Evolutionary conservation across 2,888 invertebrate species (phyloP).

Genomic region (Molanna angustata): DNA sequence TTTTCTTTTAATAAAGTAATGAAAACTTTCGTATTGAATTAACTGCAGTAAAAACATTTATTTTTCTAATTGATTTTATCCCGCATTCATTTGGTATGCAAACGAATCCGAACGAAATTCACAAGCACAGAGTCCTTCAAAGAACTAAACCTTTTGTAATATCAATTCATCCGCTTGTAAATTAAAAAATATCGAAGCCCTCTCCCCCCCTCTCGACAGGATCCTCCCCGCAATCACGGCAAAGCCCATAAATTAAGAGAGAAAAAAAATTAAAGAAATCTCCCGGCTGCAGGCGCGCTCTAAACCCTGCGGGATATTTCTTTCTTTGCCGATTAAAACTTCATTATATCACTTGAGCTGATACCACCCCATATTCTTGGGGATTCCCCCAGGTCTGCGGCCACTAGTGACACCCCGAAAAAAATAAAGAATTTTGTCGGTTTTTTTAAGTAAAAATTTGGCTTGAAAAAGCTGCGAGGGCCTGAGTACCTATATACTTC

Average conservation of each 20-base stretch:
- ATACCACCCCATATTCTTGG: constrained; percentile 22
- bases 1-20: too few relatives aligned
- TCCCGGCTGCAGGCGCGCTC: constrained; percentile 15
- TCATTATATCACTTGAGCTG: constrained; percentile 45
- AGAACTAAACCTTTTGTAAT: too few relatives aligned
- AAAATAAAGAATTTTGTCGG: constrained; percentile 3
- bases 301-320: constrained; percentile 36
- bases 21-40: too few relatives aligned
- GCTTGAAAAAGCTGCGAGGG: not conserved
- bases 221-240: constrained; percentile 27
- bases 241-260: constrained; percentile 29
- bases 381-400: constrained; percentile 8
- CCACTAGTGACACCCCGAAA: constrained; percentile 14
- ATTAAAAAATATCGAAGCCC: constrained; percentile 2
- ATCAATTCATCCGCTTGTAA: constrained; percentile 8
- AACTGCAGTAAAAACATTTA: too few relatives aligned
- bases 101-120: too few relatives aligned
- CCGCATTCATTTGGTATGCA: too few relatives aligned
- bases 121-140: too few relatives aligned
- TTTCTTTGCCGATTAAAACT: constrained; percentile 51
- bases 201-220: constrained; percentile 4
- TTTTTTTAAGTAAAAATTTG: constrained; percentile 4
- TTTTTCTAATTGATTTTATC: too few relatives aligned
- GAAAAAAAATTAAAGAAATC: constrained; percentile 26
- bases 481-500: not conserved